phyloP scores from a whole-genome alignment of 2,797 vertebrate genomes.

The Crotalus adamanteus region DNA sequence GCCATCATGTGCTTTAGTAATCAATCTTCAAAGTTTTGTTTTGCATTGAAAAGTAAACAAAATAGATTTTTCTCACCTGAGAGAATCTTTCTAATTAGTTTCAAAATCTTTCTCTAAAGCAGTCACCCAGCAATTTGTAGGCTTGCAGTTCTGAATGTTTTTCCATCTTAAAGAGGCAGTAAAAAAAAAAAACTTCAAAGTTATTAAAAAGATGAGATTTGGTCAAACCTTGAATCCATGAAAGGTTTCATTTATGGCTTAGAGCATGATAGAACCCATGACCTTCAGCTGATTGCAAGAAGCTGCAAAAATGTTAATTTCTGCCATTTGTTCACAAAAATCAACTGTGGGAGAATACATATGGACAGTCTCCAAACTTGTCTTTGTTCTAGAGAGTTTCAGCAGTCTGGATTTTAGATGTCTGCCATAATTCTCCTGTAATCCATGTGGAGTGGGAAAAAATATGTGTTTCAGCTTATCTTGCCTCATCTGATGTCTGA shows the following conservation, averaged over 20 bases:
- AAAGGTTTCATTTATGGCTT: background rate
- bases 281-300: background rate
- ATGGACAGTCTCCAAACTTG: background rate
- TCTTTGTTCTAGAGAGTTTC: background rate
- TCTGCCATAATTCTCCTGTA: background rate
- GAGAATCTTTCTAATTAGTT: background rate
- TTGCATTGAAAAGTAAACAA: background rate
- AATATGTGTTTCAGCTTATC: background rate
- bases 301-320: background rate
- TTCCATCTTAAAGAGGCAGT: background rate
- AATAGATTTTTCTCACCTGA: background rate
- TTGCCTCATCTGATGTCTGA: background rate
- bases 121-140: background rate
- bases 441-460: background rate
- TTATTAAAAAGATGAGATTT: background rate
- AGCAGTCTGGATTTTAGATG: background rate
- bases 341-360: background rate
- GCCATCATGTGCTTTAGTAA: background rate
- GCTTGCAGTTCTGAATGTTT: background rate
- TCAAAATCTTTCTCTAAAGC: background rate
- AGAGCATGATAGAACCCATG: background rate
- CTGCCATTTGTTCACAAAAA: background rate
- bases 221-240: background rate
- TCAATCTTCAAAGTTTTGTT: background rate
- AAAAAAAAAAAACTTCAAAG: background rate